Evolutionary conservation across 2,888 invertebrate genomes (phyloP), one percentile per base, ranked within the genome.

Genomic region (Rotaria socialis): DNA sequence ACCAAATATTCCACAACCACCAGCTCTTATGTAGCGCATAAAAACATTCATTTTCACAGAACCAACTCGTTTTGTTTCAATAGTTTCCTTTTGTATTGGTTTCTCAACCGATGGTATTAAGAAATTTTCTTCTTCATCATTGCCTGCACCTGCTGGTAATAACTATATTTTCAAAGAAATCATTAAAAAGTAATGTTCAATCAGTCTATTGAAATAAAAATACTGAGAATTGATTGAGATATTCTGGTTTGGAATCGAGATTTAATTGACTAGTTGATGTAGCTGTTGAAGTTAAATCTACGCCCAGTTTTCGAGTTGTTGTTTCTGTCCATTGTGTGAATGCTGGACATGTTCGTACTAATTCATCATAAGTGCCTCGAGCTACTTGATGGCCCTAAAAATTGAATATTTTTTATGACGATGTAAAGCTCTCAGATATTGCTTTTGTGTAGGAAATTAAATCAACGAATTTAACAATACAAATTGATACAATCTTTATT

Each of bases 251-350:
- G 8, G 24, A 2, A 24, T 43, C 0, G 22, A 75, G 10, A 47
- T 43, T 75, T 22, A 75, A 41, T 47, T 75, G 75, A 43, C 43
- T 75, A 7, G 75, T 24, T 24, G 75, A 75, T 22, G 75, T 24
- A 43, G 5, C 24, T 41, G 47, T 47, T 10, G 75, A 75, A 27
- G 0, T 2, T 75, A 47, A 75, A 43, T 22, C n/a, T 8, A 22
- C 8, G 24, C 47, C 22, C 10, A 43, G 8, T 47, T 43, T 75
- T 11, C 41, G 75, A 8, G 43, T 75, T 75, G 19, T 75, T 75
- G 47, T 75, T 75, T 75, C 75, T 43, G 47, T 75, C 75, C 75
- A 75, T 19, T 24, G 43, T 41, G 75, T 75, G 11, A 75, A 75
- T 75, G 41, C 41, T 47, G 75, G 75, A 75, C 75, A 75, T 19